Evolutionary conservation across 1,140 invertebrate species (phyloP).

Genomic region (Drosophila watanabei): DNA sequence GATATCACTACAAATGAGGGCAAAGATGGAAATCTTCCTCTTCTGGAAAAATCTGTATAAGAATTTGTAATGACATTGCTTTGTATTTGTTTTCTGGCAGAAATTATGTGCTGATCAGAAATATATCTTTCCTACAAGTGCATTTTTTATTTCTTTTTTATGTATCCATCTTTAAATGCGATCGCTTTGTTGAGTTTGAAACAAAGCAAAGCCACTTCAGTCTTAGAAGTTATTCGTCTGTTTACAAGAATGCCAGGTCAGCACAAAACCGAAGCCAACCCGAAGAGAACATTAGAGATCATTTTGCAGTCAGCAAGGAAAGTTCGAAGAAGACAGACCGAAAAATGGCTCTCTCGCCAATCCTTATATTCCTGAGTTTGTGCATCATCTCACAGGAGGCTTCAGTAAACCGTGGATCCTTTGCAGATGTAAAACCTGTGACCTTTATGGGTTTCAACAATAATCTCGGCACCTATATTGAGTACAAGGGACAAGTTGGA

Average conservation of each 20-base stretch:
- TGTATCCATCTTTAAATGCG: too few species aligned
- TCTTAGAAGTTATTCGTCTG: not conserved
- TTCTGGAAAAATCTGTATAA: slow-evolving; percentile 9
- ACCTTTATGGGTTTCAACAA: not conserved
- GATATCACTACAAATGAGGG: not conserved
- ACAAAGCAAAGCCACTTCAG: not conserved
- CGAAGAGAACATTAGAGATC: not conserved
- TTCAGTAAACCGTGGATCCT: not conserved
- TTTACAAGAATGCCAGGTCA: not conserved
- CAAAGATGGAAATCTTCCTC: slow-evolving; percentile 13
- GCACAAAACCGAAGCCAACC: not conserved
- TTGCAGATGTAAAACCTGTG: not conserved
- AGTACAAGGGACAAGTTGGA: not conserved
- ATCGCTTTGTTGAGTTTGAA: not conserved
- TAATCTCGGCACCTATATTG: slow-evolving; percentile 1
- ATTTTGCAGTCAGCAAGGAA: not conserved
- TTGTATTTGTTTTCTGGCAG: not conserved
- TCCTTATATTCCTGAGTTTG: not conserved
- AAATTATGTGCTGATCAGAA: not conserved
- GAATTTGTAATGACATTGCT: not conserved
- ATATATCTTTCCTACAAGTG: not conserved
- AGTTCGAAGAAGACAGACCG: not conserved
- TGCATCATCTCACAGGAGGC: not conserved
- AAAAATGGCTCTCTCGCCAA: not conserved
- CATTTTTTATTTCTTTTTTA: not conserved